Percentiles rank a stretch among this genome's conserved stretches.
phyloP scores from a whole-genome alignment of 2,113 vertebrate species.

The Hippocampus zosterae region DNA sequence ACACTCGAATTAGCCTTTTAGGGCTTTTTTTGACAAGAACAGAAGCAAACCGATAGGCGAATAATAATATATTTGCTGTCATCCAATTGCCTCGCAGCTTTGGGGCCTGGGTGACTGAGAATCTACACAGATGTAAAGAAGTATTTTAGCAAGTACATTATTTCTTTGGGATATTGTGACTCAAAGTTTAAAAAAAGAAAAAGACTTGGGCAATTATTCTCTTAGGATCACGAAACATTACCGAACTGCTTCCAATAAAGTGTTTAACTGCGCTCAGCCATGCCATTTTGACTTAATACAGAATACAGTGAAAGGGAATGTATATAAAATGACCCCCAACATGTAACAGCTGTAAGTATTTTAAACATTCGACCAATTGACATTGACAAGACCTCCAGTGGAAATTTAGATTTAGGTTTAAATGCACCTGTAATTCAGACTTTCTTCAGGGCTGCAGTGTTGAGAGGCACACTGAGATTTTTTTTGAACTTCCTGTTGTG shows the following conservation, averaged over 20 bases:
- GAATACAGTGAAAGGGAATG: constrained; percentile 5
- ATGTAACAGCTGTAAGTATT: constrained; percentile 2
- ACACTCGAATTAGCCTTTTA: constrained; percentile 43
- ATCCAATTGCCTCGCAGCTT: neutral
- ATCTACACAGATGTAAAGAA: neutral
- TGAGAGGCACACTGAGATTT: constrained; percentile 35
- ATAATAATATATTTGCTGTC: neutral
- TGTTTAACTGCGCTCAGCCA: constrained; percentile 16
- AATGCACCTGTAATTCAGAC: neutral
- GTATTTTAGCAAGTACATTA: neutral
- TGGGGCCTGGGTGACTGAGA: neutral
- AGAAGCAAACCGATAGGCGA: neutral
- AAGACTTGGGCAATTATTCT: neutral
- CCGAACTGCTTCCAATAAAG: constrained; percentile 33
- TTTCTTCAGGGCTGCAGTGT: constrained; percentile 28
- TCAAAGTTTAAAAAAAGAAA: too few relatives aligned
- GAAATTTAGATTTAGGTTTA: neutral
- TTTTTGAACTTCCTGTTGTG: constrained; percentile 35
- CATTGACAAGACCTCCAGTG: neutral
- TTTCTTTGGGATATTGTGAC: neutral
- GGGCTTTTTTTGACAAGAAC: constrained; percentile 31
- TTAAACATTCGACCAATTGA: neutral
- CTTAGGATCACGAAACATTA: constrained; percentile 29
- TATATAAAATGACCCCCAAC: constrained; percentile 5
- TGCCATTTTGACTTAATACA: neutral